Evolutionary conservation across 2,888 invertebrate species (phyloP).

Genomic region (Marasmarcha lunaedactyla): DNA sequence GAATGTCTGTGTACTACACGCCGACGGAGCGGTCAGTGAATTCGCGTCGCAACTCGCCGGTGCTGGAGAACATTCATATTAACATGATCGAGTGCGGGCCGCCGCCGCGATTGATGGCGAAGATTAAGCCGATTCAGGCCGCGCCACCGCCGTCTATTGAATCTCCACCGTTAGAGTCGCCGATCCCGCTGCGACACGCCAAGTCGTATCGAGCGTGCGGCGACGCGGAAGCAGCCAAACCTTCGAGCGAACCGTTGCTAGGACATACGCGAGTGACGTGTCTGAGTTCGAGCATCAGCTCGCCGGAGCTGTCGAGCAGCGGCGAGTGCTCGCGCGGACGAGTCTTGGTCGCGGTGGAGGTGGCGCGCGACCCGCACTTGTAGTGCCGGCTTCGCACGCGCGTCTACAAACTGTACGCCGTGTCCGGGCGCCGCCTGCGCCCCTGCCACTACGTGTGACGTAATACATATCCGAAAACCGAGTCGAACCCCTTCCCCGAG

Average conservation of each 20-base stretch:
- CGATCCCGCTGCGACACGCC: constrained; percentile 19
- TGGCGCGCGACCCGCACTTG: constrained; percentile 36
- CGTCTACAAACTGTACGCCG: constrained; percentile 59
- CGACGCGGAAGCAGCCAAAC: constrained; percentile 30
- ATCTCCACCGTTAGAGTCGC: constrained; percentile 25
- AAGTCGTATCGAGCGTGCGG: constrained; percentile 16
- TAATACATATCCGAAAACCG: not conserved
- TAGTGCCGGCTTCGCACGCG: constrained; percentile 63
- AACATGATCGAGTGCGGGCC: constrained; percentile 72
- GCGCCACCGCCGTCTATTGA: constrained; percentile 33
- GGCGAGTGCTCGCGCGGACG: constrained; percentile 23
- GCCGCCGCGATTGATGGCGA: constrained; percentile 38
- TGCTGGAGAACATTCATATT: constrained; percentile 74
- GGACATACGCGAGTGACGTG: constrained; percentile 41
- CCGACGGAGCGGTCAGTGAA: constrained; percentile 78
- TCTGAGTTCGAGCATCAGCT: constrained; percentile 57
- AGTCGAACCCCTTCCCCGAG: constrained; percentile 17
- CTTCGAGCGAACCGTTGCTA: constrained; percentile 55
- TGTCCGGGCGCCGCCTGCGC: constrained; percentile 31
- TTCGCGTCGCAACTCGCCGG: constrained; percentile 46
- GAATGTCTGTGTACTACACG: constrained; percentile 83
- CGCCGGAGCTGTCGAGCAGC: constrained; percentile 46
- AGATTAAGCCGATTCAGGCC: constrained; percentile 38
- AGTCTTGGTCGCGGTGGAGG: constrained; percentile 55
- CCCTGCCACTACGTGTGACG: constrained; percentile 19